A percentile compares a stretch with the other conserved stretches of the same genome.
These are phyloP conservation scores for Ellobium chinense DNA, from an alignment of 2,888 invertebrate genomes.

Conservation along the genomic window DNA sequence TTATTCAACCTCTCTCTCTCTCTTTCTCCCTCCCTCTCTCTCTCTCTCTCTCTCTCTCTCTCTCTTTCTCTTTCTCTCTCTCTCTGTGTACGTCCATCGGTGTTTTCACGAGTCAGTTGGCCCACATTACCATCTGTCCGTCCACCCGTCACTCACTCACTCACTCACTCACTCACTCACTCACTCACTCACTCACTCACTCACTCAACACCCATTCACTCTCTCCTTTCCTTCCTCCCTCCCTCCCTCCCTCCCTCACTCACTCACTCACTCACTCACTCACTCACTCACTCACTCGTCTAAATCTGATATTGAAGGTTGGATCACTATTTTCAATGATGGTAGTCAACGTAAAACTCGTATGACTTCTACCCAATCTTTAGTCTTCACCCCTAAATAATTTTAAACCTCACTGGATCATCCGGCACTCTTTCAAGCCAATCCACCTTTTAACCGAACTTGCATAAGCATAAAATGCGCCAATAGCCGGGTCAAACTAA, in stretches of 20 bases:
- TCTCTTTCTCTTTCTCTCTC: conserved; percentile 14
- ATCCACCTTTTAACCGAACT: no score
- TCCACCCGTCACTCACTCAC: neutral
- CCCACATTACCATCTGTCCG: neutral
- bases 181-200: neutral
- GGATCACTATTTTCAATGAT: no score
- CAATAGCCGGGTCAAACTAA: no score
- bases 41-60: neutral
- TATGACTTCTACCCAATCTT: no score
- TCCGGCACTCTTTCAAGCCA: no score
- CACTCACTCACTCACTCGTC: no score
- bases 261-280: no score
- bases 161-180: neutral
- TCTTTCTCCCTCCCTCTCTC: neutral
- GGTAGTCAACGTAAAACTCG: no score
- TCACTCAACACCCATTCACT: neutral
- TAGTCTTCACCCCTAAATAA: no score
- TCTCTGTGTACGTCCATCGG: neutral
- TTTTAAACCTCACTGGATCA: no score
- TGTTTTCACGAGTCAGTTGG: neutral
- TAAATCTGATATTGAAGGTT: no score
- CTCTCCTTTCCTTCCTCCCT: neutral
- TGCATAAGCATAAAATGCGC: no score
- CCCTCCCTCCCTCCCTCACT: neutral
- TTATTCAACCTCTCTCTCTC: neutral